Base-by-base conservation (phyloP, 2,888 invertebrate genomes). In the Bibio marci region DNA sequence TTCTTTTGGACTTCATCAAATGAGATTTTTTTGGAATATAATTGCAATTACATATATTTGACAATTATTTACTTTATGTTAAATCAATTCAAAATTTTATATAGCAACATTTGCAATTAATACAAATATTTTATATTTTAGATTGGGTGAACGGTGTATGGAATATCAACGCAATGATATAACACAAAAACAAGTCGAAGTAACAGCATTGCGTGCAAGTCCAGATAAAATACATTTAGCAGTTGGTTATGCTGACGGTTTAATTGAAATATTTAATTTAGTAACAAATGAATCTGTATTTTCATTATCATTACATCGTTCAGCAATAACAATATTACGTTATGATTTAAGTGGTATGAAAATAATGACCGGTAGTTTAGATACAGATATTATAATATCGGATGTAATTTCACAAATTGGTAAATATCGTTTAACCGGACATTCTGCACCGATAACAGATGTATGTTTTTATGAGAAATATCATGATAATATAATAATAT, bases 401-500 rank as follows among this genome's bases (percentile, higher is more conserved):
- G 97, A 98, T 65, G 75, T 90, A 5, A 80, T 97, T 6, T 80
- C 86, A 37, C 92, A 94, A 62, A 73, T 77, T 40, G 98, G 98
- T 43, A 64, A 90, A 32, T 87, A 80, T 51, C 70, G 94, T 41
- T 71, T 98, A 44, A 77, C 76, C 52, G 95, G 94, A 0, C 97
- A 98, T 61, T 92, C 88, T 59, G 88, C 83, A 15, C 72, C 75
- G 0, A 70, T 98, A 14, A 97, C 94, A 0, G 80, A 85, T 63
- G 63, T 80, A 1, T 64, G 73, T 7, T 87, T 87, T 51, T 70
- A 86, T 57, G 69, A 71, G 41, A 65, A 76, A 41, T 71, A 76
- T 47, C 68, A 79, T 45, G n/a, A 32, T 3, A 42, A 45, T 33
- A 35, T 47, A 19, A 58, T 88, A 8, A 67, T 90, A 7, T 81